phyloP scores from a whole-genome alignment of 2,888 invertebrate species.

The Campopleginae sp. region DNA sequence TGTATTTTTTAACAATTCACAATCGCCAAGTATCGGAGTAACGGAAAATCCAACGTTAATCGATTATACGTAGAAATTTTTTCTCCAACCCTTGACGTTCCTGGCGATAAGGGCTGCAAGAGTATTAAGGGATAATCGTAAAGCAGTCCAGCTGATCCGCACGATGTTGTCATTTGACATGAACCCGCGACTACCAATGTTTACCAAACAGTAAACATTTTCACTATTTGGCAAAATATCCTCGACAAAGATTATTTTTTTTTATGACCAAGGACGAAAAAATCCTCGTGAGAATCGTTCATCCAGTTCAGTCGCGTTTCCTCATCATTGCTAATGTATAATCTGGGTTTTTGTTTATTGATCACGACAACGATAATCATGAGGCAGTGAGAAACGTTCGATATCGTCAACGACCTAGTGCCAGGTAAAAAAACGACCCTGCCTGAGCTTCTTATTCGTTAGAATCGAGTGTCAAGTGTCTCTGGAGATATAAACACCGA shows the following conservation, averaged over 20 bases:
- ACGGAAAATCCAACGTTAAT: conserved; percentile 64
- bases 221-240: background rate
- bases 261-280: background rate
- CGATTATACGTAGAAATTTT: conserved; percentile 71
- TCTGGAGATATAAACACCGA: conserved; percentile 59
- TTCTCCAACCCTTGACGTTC: conserved; percentile 21
- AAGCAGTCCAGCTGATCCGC: conserved; percentile 80
- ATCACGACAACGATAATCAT: background rate
- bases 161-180: conserved; percentile 79
- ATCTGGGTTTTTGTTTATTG: background rate
- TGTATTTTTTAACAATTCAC: conserved; percentile 7
- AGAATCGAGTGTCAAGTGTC: conserved; percentile 56
- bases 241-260: background rate
- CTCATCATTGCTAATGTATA: background rate
- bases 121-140: conserved; percentile 74
- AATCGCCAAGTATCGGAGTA: conserved; percentile 14
- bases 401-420: background rate
- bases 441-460: conserved; percentile 43
- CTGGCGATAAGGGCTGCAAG: conserved; percentile 65
- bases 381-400: background rate
- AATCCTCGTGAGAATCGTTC: background rate
- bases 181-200: conserved; percentile 70
- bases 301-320: background rate
- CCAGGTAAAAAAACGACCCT: background rate
- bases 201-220: conserved; percentile 17